Percentiles rank a stretch among this genome's conserved stretches.
Conservation (phyloP, 2,888 invertebrate species). For the Hipparchia sbordonii region DNA sequence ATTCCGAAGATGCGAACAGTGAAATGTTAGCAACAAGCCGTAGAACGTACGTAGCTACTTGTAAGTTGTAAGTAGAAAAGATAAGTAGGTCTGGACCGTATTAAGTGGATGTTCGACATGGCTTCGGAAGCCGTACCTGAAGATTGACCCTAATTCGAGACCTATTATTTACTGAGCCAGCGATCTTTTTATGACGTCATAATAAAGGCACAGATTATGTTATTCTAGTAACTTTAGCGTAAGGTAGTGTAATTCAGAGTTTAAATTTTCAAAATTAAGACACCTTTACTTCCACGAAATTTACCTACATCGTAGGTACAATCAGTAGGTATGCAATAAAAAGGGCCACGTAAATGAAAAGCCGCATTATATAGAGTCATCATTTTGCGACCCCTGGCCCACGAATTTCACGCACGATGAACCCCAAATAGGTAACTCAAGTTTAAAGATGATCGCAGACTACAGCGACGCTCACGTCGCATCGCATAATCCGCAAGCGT, state of each 20-base stretch:
- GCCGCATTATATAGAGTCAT: conserved; percentile 5
- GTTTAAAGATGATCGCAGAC: background rate
- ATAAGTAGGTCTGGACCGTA: conserved; percentile 32
- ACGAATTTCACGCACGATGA: conserved; percentile 10
- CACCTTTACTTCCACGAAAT: background rate
- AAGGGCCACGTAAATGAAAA: background rate
- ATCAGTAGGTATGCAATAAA: background rate
- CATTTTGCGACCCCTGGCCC: background rate
- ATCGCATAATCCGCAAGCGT: too few species aligned
- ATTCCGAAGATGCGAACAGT: background rate
- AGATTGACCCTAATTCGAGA: conserved; percentile 30
- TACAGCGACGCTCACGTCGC: too few species aligned
- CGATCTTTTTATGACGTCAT: conserved; percentile 8
- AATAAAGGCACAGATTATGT: background rate
- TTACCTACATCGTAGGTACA: background rate
- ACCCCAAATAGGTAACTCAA: conserved; percentile 5
- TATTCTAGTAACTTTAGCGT: too few species aligned
- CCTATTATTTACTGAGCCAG: conserved; percentile 21
- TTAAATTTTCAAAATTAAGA: too few species aligned
- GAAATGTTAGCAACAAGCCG: conserved; percentile 4
- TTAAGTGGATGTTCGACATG: conserved; percentile 37
- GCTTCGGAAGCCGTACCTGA: conserved; percentile 42
- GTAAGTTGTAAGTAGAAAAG: conserved; percentile 1
- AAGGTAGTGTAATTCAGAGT: too few species aligned
- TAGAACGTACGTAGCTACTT: background rate